Evolutionary conservation across 1,140 invertebrate genomes (phyloP).

Genomic region (Olivierus martensii): DNA sequence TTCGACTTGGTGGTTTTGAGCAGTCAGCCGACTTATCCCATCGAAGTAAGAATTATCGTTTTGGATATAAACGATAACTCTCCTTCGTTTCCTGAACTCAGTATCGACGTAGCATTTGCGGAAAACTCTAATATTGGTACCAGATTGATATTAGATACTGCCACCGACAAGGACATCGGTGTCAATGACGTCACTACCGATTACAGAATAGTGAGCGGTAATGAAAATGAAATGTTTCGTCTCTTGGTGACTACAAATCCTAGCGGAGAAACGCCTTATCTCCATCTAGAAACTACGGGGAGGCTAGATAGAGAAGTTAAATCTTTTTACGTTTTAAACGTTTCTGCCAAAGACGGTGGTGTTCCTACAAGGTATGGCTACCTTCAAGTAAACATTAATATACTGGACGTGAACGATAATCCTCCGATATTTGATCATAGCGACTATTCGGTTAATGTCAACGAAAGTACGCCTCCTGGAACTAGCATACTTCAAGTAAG

Average conservation of each 20-base stretch:
- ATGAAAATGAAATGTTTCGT: slow-evolving; percentile 69
- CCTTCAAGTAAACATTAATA: slow-evolving; percentile 76
- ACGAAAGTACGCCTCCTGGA: slow-evolving; percentile 74
- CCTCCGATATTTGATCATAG: slow-evolving; percentile 85
- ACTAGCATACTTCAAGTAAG: slow-evolving; percentile 70
- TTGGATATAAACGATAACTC: slow-evolving; percentile 81
- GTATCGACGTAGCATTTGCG: slow-evolving; percentile 32
- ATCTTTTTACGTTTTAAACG: slow-evolving; percentile 67
- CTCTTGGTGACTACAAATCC: slow-evolving; percentile 72
- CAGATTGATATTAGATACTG: slow-evolving; percentile 69
- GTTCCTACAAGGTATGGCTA: slow-evolving; percentile 69
- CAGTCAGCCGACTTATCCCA: slow-evolving; percentile 81
- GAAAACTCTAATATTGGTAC: slow-evolving; percentile 78
- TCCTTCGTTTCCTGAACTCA: slow-evolving; percentile 58
- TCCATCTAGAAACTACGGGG: slow-evolving; percentile 76
- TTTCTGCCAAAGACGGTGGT: slow-evolving; percentile 75
- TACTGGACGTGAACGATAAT: slow-evolving; percentile 88
- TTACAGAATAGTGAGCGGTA: slow-evolving; percentile 72
- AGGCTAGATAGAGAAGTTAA: slow-evolving; percentile 73
- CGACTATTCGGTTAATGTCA: slow-evolving; percentile 77
- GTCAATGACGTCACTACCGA: slow-evolving; percentile 67
- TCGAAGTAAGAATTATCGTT: slow-evolving; percentile 75
- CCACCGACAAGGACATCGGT: slow-evolving; percentile 67
- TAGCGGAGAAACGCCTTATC: slow-evolving; percentile 68
- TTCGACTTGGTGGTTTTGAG: slow-evolving; percentile 80